These are phyloP conservation scores for Serranus cabrilla DNA, from an alignment of 2,797 vertebrate genomes.

Conservation along the genomic window DNA sequence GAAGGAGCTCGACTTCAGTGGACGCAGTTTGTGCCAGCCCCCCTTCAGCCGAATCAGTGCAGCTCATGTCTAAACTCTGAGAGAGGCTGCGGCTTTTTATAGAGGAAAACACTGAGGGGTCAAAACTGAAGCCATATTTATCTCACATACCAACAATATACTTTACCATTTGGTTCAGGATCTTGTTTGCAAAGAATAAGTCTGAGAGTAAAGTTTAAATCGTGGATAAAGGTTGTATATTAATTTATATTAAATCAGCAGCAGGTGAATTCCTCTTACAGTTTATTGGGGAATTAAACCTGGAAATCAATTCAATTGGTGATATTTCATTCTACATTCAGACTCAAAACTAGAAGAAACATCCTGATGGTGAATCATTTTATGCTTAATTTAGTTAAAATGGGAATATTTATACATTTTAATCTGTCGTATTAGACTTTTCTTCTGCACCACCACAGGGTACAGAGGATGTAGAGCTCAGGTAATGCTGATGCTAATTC, in stretches of 20 bases:
- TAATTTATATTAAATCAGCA: constrained; percentile 1
- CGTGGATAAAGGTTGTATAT: constrained; percentile 12
- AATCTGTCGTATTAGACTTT: neutral
- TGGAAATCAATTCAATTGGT: too few relatives aligned
- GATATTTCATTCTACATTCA: too few relatives aligned
- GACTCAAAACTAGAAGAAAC: neutral
- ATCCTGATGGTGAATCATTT: neutral
- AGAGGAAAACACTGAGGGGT: constrained; percentile 24
- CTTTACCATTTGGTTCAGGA: constrained; percentile 21
- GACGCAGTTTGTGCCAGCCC: constrained; percentile 59
- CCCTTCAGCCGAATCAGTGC: constrained; percentile 28
- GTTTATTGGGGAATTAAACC: neutral
- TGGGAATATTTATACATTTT: constrained; percentile 1
- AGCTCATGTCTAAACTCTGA: constrained; percentile 49
- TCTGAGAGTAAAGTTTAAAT: constrained; percentile 14
- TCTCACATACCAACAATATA: constrained; percentile 33
- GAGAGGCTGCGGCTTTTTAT: constrained; percentile 57
- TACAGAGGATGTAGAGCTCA: constrained; percentile 22
- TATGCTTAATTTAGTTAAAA: too few relatives aligned
- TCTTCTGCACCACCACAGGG: neutral
- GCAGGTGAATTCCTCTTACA: constrained; percentile 35
- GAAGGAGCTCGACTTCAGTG: constrained; percentile 66
- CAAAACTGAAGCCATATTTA: constrained; percentile 70
- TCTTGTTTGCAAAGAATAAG: constrained; percentile 22
- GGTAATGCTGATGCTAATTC: constrained; percentile 13